Evolutionary conservation across 2,888 invertebrate genomes (phyloP).

Genomic region (Orthonevra nobilis): DNA sequence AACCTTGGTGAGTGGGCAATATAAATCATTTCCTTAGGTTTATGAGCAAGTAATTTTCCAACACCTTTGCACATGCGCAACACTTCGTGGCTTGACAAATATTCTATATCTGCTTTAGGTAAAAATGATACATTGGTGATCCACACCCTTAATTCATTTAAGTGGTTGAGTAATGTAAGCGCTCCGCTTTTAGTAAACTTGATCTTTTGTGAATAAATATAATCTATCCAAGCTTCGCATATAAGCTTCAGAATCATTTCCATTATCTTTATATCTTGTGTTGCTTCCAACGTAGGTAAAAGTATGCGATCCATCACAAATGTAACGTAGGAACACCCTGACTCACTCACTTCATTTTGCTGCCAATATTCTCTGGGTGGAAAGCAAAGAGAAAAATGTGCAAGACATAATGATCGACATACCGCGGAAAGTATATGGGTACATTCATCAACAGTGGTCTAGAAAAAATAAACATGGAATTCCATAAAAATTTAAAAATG

Average conservation of each 20-base stretch:
- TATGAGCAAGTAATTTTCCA: slow-evolving; percentile 88
- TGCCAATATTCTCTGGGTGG: slow-evolving; percentile 87
- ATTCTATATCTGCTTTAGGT: slow-evolving; percentile 80
- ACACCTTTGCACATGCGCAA: slow-evolving; percentile 90
- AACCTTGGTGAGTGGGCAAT: slow-evolving; percentile 82
- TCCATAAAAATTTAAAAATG: neutral
- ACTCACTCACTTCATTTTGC: slow-evolving; percentile 75
- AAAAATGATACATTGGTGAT: slow-evolving; percentile 84
- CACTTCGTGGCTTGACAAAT: slow-evolving; percentile 81
- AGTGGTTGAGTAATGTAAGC: slow-evolving; percentile 89
- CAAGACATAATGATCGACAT: slow-evolving; percentile 88
- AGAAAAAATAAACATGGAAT: slow-evolving; percentile 71
- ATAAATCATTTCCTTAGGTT: slow-evolving; percentile 91
- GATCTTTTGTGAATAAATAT: slow-evolving; percentile 90
- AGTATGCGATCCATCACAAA: slow-evolving; percentile 88
- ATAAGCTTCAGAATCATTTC: slow-evolving; percentile 90
- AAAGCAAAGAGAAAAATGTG: slow-evolving; percentile 91
- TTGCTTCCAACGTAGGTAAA: slow-evolving; percentile 88
- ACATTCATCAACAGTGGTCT: slow-evolving; percentile 88
- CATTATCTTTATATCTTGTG: slow-evolving; percentile 86
- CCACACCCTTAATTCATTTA: slow-evolving; percentile 89
- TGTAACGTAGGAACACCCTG: slow-evolving; percentile 85
- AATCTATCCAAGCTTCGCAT: slow-evolving; percentile 93
- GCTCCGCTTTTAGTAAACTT: slow-evolving; percentile 92
- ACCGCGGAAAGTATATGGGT: slow-evolving; percentile 87